Evolutionary conservation across 2,888 invertebrate genomes (phyloP), one percentile per base, ranked within the genome.

Genomic region (Volucella bombylans): DNA sequence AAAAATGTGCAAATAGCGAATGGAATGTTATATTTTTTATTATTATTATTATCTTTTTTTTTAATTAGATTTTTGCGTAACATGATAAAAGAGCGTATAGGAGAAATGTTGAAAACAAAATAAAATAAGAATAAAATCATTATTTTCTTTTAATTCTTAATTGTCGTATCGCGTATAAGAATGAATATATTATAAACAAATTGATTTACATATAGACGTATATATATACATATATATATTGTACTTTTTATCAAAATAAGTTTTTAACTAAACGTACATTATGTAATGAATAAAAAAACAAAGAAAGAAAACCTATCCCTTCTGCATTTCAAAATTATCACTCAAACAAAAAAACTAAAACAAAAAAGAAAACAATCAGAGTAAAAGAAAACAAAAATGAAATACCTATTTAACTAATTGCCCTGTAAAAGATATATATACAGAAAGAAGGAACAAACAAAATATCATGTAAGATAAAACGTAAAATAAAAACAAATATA

Each of bases 381-480:
- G 39, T 15, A 52, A 81, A 43, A 72, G 54, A 68, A 59, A 38
- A 49, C 10, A 57, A 39, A 23, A 54, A 78, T 38, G 31, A 55
- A 69, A 50, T 50, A 12, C 8, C 11, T 47, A 43, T 11, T 8
- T 11, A 61, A 54, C 47, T 68, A 76, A 67, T 71, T 74, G 79
- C 74, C 83, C 83, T 79, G 71, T 79, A 14, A 83, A 82, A 73
- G 61, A 74, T 79, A 79, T 74, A 77, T 67, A 73, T 67, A 72
- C 55, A 61, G 15, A 54, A 73, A 57, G 39, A 23, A 11, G 18
- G 47, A 45, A 78, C 62, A 47, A 71, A 74, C 55, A 50, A 76
- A 79, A 79, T 83, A 83, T 74, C 79, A 83, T 79, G 78, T 83
- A 79, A 79, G 74, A 79, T 74, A 79, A 57, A 47, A 55, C 47